Conservation (phyloP, 92 coral and sea anemone genomes). For the Epizoanthus stellaris region DNA sequence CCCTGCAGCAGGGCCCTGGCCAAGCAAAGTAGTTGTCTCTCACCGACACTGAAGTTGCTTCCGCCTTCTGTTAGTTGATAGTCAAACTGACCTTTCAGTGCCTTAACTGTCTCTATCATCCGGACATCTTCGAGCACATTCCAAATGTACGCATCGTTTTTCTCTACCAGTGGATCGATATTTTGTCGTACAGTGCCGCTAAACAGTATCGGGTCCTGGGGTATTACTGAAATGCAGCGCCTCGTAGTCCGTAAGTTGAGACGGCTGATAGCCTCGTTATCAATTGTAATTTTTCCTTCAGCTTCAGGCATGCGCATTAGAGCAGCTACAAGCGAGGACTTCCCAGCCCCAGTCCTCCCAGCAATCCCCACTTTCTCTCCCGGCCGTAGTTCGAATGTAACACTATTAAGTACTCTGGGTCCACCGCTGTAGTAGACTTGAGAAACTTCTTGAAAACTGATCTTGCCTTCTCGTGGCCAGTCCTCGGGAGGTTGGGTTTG, state of each 20-base stretch:
- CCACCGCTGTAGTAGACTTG: no score
- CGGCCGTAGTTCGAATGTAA: no score
- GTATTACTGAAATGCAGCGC: constrained; percentile 12
- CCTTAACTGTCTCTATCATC: constrained; percentile 15
- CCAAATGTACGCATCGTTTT: constrained; percentile 16
- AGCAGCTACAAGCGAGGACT: constrained; percentile 21
- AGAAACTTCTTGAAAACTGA: no score
- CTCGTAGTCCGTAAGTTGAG: constrained; percentile 6
- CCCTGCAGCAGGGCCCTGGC: constrained; percentile 24
- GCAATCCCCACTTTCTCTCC: constrained; percentile 6
- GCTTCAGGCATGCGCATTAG: constrained; percentile 39
- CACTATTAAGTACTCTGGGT: no score
- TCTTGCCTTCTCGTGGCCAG: no score
- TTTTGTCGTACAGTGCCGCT: constrained; percentile 20
- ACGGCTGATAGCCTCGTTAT: constrained; percentile 6
- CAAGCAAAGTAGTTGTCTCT: constrained; percentile 24
- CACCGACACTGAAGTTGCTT: constrained; percentile 28
- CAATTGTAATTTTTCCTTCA: constrained; percentile 20
- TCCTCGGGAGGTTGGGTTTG: no score
- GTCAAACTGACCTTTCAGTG: neutral
- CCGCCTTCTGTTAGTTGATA: constrained; percentile 27
- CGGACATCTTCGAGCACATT: constrained; percentile 12
- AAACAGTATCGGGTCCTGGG: constrained; percentile 26
- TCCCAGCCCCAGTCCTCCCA: constrained; percentile 25
- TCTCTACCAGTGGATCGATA: constrained; percentile 16